Evolutionary conservation across 2,797 vertebrate species (phyloP).

Genomic region (Gorsachius magnificus): DNA sequence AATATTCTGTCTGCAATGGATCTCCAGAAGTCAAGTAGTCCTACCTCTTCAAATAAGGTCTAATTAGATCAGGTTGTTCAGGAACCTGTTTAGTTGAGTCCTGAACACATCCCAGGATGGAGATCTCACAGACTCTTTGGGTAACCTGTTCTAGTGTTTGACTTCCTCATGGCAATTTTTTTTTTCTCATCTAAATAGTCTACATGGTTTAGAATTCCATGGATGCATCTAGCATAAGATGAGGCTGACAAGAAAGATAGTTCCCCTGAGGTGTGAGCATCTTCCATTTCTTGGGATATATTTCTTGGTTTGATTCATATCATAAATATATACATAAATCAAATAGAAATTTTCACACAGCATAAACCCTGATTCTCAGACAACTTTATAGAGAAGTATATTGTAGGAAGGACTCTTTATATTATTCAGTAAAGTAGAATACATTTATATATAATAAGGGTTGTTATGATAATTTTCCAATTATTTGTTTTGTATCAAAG

Average conservation of each 20-base stretch:
- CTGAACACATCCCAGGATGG: background rate
- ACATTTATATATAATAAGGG: background rate
- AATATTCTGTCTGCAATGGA: background rate
- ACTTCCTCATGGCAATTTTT: background rate
- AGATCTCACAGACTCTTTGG: background rate
- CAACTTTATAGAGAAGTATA: background rate
- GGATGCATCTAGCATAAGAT: background rate
- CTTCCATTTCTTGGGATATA: background rate
- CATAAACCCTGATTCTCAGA: background rate
- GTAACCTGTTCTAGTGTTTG: background rate
- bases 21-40: background rate
- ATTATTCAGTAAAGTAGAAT: background rate
- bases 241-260: background rate
- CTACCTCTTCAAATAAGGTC: background rate
- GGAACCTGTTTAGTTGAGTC: background rate
- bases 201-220: background rate
- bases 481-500: background rate
- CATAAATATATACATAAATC: background rate
- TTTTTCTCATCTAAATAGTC: background rate
- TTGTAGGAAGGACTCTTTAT: background rate
- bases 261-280: background rate
- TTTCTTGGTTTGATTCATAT: background rate
- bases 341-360: background rate
- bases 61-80: background rate
- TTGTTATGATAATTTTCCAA: background rate